phyloP scores from a whole-genome alignment of 23 tunicate genomes.

The Trididemnum miniatum region DNA sequence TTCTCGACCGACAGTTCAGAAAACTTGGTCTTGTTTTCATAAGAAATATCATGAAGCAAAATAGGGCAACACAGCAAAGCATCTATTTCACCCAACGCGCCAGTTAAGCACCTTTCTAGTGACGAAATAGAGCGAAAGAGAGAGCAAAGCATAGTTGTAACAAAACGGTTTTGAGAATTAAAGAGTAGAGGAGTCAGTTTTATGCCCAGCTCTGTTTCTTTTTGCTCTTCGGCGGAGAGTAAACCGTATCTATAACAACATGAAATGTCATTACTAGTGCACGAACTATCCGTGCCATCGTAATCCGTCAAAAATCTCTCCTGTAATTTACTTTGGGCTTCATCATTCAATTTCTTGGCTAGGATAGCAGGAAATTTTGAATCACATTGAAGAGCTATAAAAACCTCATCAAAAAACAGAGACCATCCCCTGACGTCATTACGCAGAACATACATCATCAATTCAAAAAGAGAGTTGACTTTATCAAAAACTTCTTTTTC shows the following conservation, averaged over 20 bases:
- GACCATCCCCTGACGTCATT: slow-evolving; percentile 53
- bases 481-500: background rate
- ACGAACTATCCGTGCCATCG: background rate
- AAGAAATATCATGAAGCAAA: slow-evolving; percentile 22
- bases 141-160: slow-evolving; percentile 37
- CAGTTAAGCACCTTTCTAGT: slow-evolving; percentile 2
- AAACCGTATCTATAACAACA: slow-evolving; percentile 25
- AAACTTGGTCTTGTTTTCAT: slow-evolving; percentile 35
- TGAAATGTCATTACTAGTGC: background rate
- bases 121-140: slow-evolving; percentile 53
- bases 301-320: slow-evolving; percentile 36
- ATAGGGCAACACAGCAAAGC: slow-evolving; percentile 51
- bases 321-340: slow-evolving; percentile 44
- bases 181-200: slow-evolving; percentile 21
- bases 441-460: slow-evolving; percentile 30
- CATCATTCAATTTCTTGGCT: slow-evolving; percentile 22
- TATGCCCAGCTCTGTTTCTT: slow-evolving; percentile 32
- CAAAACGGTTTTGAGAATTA: slow-evolving; percentile 18
- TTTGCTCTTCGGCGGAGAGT: slow-evolving; percentile 29
- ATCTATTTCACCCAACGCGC: slow-evolving; percentile 45
- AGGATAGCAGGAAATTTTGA: background rate
- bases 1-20: slow-evolving; percentile 6
- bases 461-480: slow-evolving; percentile 26
- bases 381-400: background rate
- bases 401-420: slow-evolving; percentile 64